A percentile compares a stretch with the other conserved stretches of the same genome.
Evolutionary conservation across 1,140 invertebrate species (phyloP).

Genomic region (Atta cephalotes): DNA sequence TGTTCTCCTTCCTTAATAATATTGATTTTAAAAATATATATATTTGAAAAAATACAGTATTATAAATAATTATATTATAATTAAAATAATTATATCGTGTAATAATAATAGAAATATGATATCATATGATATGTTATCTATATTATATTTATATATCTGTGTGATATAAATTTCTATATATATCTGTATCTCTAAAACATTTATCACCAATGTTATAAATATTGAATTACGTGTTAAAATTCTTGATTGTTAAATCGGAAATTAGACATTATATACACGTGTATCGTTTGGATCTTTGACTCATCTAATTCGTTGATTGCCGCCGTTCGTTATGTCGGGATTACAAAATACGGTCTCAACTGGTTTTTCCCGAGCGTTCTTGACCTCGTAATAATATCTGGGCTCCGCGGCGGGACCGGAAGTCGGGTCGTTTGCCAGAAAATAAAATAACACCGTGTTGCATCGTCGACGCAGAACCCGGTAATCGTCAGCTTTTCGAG

Average conservation of each 20-base stretch:
- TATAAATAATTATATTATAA: no score
- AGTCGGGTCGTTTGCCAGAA: conserved; percentile 74
- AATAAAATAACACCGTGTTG: conserved; percentile 76
- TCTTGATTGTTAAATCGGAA: neutral
- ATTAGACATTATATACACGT: neutral
- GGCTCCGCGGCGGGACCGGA: conserved; percentile 65
- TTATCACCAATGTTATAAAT: neutral
- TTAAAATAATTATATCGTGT: neutral
- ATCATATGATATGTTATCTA: neutral
- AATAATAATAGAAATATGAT: neutral
- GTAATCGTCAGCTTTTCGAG: conserved; percentile 50
- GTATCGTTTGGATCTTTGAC: neutral
- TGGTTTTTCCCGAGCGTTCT: conserved; percentile 42
- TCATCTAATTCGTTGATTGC: conserved; percentile 9
- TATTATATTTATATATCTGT: neutral
- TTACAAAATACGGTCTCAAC: neutral
- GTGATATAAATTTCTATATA: neutral
- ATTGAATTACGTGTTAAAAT: neutral
- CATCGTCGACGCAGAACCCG: conserved; percentile 20
- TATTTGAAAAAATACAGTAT: neutral
- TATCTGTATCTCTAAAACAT: neutral
- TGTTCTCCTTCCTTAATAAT: no score
- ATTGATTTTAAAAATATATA: no score
- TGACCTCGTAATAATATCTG: conserved; percentile 66
- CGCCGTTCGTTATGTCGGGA: conserved; percentile 18